Conservation (phyloP, 1,140 invertebrate genomes). For the Apis cerana region DNA sequence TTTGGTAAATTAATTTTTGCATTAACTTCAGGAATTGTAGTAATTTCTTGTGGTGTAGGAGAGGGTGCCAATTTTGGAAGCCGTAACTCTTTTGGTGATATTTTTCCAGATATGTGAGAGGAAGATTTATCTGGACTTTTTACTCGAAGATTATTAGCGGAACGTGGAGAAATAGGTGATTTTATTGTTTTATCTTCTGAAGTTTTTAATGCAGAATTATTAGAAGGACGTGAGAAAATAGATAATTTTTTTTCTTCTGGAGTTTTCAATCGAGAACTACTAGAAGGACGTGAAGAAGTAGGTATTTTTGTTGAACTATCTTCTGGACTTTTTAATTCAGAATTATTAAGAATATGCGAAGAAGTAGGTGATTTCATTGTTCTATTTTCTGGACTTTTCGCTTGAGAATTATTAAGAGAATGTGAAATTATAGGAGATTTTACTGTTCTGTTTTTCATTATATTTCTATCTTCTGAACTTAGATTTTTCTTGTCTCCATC, state of each 20-base stretch:
- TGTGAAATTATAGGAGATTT: constrained; percentile 9
- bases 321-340: neutral
- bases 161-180: constrained; percentile 49
- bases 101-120: constrained; percentile 31
- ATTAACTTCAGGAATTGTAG: constrained; percentile 21
- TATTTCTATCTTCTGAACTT: constrained; percentile 43
- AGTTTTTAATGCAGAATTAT: constrained; percentile 36
- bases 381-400: neutral
- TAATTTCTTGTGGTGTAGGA: constrained; percentile 18
- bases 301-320: neutral
- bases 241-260: constrained; percentile 38
- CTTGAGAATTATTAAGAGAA: neutral
- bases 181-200: constrained; percentile 18
- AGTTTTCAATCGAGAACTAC: neutral
- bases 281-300: neutral
- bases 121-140: constrained; percentile 42
- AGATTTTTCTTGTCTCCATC: constrained; percentile 19
- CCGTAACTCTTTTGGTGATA: constrained; percentile 59
- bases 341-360: neutral
- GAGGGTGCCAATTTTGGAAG: constrained; percentile 63
- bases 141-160: constrained; percentile 43
- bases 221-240: constrained; percentile 40
- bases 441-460: constrained; percentile 22
- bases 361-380: neutral
- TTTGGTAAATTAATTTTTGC: constrained; percentile 66